Evolutionary conservation across 2,888 invertebrate genomes (phyloP).

Genomic region (Meteorus cinctellus): DNA sequence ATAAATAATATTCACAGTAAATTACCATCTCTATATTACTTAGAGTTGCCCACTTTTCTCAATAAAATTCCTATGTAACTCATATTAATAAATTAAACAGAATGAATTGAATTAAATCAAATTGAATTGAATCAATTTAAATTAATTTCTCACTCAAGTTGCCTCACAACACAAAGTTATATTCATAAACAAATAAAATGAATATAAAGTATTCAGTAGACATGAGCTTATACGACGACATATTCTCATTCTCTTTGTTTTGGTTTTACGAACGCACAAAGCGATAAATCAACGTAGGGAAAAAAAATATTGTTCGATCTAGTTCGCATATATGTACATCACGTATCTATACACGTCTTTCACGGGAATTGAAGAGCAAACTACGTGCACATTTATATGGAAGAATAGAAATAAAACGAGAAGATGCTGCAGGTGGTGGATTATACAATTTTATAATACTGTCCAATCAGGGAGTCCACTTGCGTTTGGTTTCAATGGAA

Average conservation of each 20-base stretch:
- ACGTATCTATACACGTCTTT: conserved; percentile 43
- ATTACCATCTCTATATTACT: too few relatives aligned
- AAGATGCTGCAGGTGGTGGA: conserved; percentile 15
- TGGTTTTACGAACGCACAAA: background rate
- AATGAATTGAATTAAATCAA: too few relatives aligned
- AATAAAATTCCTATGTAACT: too few relatives aligned
- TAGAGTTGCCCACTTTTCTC: too few relatives aligned
- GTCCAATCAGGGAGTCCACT: conserved; percentile 45
- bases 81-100: too few relatives aligned
- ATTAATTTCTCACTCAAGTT: too few relatives aligned
- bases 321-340: conserved; percentile 50
- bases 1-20: too few relatives aligned
- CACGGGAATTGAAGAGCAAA: conserved; percentile 30
- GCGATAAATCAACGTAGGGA: conserved; percentile 24
- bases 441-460: conserved; percentile 11
- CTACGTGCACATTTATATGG: background rate
- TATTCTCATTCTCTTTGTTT: background rate
- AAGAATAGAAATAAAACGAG: conserved; percentile 11
- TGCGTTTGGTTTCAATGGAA: conserved; percentile 32
- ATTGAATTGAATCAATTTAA: too few relatives aligned
- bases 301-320: conserved; percentile 40
- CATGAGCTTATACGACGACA: too few relatives aligned
- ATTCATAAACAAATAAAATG: too few relatives aligned
- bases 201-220: too few relatives aligned
- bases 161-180: too few relatives aligned